Conservation (phyloP, 2,888 invertebrate genomes). For the Xestobium rufovillosum region DNA sequence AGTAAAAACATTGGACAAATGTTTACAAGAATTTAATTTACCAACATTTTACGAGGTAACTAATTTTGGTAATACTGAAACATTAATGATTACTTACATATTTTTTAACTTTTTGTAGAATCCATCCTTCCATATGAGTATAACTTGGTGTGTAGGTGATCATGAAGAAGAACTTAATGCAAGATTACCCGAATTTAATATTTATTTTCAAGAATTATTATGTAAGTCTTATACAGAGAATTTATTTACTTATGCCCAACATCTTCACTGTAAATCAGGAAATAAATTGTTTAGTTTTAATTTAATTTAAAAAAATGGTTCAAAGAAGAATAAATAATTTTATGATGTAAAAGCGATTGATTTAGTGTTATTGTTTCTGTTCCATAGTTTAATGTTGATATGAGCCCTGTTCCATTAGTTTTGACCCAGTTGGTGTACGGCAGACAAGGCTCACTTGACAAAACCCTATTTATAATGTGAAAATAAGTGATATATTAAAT, state of each 20-base stretch:
- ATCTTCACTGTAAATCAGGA: conserved; percentile 64
- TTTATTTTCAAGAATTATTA: conserved; percentile 38
- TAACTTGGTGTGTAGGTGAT: conserved; percentile 73
- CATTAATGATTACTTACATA: not conserved
- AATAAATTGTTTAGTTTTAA: conserved; percentile 61
- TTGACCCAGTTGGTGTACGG: no score
- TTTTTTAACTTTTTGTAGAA: conserved; percentile 52
- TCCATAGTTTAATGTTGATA: no score
- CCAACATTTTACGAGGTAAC: conserved; percentile 69
- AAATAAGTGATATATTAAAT: no score
- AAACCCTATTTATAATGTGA: no score
- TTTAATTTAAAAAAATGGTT: conserved; percentile 18
- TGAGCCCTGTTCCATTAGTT: no score
- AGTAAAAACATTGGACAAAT: conserved; percentile 54
- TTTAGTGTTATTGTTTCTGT: no score
- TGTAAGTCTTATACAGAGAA: conserved; percentile 40
- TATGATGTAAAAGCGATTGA: no score
- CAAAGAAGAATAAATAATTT: no score
- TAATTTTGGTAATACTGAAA: conserved; percentile 7
- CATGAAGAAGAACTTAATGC: conserved; percentile 45
- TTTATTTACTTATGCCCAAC: conserved; percentile 47
- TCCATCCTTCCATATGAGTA: conserved; percentile 77
- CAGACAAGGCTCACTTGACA: no score
- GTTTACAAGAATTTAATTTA: conserved; percentile 66
- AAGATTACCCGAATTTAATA: conserved; percentile 48